phyloP scores from a whole-genome alignment of 2,888 invertebrate species.

The Nomada fucata region DNA sequence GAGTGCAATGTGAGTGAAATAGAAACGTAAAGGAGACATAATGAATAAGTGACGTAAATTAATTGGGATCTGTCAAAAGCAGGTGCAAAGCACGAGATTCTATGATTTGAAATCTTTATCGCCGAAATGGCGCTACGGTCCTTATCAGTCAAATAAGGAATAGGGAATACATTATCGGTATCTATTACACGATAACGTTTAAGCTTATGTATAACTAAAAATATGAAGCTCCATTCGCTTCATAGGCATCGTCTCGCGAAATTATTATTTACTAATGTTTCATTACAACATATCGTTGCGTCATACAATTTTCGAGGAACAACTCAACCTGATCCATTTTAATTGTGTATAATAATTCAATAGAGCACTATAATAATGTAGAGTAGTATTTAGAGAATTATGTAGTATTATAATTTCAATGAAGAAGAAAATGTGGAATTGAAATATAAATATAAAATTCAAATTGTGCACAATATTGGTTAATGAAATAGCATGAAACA shows the following conservation, averaged over 20 bases:
- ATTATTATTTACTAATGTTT: slow-evolving; percentile 5
- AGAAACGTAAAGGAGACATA: neutral
- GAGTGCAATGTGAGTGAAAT: neutral
- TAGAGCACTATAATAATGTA: too few relatives aligned
- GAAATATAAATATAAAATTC: too few relatives aligned
- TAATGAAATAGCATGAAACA: neutral
- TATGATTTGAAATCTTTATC: slow-evolving; percentile 12
- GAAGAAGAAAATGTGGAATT: too few relatives aligned
- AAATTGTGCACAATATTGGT: too few relatives aligned
- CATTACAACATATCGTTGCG: neutral
- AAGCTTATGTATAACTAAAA: neutral
- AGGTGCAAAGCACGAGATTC: neutral
- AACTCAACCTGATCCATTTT: too few relatives aligned
- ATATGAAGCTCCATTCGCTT: neutral
- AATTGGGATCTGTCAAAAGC: neutral
- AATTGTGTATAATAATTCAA: too few relatives aligned
- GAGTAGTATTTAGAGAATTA: too few relatives aligned
- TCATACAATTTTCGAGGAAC: too few relatives aligned
- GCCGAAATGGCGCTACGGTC: neutral
- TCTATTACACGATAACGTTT: neutral
- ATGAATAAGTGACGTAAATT: neutral
- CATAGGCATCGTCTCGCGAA: too few relatives aligned
- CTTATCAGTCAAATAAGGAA: neutral
- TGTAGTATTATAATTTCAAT: too few relatives aligned
- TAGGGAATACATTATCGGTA: neutral